Evolutionary conservation across 2,888 invertebrate species (phyloP).

Genomic region (Mimas tiliae): DNA sequence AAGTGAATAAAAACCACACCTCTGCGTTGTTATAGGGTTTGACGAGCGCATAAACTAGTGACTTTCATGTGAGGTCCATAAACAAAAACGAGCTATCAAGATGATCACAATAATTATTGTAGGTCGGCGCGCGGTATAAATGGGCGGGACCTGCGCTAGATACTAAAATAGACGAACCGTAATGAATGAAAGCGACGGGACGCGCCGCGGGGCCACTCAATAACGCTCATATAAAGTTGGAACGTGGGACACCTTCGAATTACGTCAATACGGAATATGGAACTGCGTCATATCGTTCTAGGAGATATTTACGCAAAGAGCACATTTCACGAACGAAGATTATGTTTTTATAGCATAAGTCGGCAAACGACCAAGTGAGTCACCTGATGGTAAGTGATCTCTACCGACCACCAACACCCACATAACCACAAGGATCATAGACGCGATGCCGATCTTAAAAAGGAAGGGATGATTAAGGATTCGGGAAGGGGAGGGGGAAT

Average conservation of each 20-base stretch:
- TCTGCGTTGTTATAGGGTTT: background rate
- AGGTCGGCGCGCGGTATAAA: slow-evolving; percentile 24
- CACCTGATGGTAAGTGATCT: too few species aligned
- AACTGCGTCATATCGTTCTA: slow-evolving; percentile 4
- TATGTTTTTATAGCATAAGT: too few species aligned
- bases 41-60: slow-evolving; percentile 8
- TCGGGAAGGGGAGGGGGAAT: too few species aligned
- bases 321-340: too few species aligned
- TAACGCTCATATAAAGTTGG: background rate
- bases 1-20: background rate
- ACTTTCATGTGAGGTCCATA: slow-evolving; percentile 6
- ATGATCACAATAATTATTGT: slow-evolving; percentile 27
- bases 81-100: slow-evolving; percentile 19
- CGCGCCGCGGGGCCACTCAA: slow-evolving; percentile 5
- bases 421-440: too few species aligned
- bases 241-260: slow-evolving; percentile 9
- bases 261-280: slow-evolving; percentile 1
- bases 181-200: slow-evolving; percentile 28
- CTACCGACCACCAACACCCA: too few species aligned
- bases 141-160: slow-evolving; percentile 26
- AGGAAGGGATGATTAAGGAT: too few species aligned
- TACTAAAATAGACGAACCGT: slow-evolving; percentile 29
- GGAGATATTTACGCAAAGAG: slow-evolving; percentile 31
- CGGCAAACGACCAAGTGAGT: too few species aligned
- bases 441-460: too few species aligned